Percentiles rank a stretch among this genome's conserved stretches.
Conservation (phyloP, 2,888 invertebrate genomes). For the Therioaphis trifolii region DNA sequence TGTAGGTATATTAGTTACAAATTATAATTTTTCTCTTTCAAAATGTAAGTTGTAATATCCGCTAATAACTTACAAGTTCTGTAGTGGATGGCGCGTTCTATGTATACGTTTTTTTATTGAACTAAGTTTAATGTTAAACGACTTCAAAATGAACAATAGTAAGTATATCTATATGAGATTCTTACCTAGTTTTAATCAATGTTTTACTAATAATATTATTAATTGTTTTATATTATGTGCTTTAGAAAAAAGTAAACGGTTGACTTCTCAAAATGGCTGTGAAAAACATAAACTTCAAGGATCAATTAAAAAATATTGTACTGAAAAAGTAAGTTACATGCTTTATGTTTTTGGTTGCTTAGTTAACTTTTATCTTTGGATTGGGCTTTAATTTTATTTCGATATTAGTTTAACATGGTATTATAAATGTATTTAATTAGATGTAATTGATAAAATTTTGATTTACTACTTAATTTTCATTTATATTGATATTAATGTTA, state of each 20-base stretch:
- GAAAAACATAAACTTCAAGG: not conserved
- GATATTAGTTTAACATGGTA: too few species aligned
- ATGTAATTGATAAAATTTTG: too few species aligned
- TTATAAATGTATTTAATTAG: too few species aligned
- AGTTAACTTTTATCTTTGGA: too few species aligned
- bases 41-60: not conserved
- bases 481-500: too few species aligned
- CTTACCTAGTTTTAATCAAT: too few species aligned
- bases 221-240: not conserved
- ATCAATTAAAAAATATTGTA: constrained; percentile 53
- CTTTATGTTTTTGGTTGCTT: not conserved
- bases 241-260: constrained; percentile 45
- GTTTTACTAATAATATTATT: not conserved
- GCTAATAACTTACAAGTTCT: not conserved
- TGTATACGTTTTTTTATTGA: not conserved
- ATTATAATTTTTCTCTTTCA: not conserved
- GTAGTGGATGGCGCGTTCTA: not conserved
- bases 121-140: not conserved
- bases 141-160: constrained; percentile 52
- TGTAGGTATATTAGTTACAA: not conserved
- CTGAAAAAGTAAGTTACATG: constrained; percentile 41
- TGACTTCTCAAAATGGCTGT: not conserved
- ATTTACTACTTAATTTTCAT: too few species aligned
- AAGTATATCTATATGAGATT: not conserved
- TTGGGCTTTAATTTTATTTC: not conserved